A percentile compares a stretch with the other conserved stretches of the same genome.
Evolutionary conservation across 2,888 invertebrate species (phyloP).

Genomic region (Steinernema hermaphroditum): DNA sequence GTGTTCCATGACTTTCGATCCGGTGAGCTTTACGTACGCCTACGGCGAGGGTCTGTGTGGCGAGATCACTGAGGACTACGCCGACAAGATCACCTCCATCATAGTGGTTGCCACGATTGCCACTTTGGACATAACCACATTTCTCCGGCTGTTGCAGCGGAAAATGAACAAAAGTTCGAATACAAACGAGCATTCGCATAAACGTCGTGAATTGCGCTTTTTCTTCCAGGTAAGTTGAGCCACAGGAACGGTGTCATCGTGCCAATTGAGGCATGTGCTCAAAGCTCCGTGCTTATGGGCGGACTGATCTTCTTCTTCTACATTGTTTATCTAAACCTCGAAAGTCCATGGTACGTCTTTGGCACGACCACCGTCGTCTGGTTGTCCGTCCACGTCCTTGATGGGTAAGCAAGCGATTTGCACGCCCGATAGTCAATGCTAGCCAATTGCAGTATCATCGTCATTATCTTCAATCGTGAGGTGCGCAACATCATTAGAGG

Average conservation of each 20-base stretch:
- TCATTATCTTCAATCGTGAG: not conserved
- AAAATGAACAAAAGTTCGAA: not conserved
- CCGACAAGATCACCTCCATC: not conserved
- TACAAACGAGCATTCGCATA: not conserved
- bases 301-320: not conserved
- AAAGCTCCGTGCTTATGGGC: not conserved
- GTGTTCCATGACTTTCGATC: not conserved
- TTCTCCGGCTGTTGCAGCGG: not conserved
- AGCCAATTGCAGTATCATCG: not conserved
- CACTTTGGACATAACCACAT: not conserved
- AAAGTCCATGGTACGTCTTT: not conserved
- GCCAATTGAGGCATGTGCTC: not conserved
- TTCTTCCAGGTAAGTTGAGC: not conserved
- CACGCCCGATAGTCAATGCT: not conserved
- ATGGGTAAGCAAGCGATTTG: slow-evolving; percentile 1
- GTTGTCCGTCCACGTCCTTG: not conserved
- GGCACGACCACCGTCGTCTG: not conserved
- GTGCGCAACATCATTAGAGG: not conserved
- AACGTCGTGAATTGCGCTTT: not conserved
- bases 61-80: not conserved
- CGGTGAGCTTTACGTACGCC: slow-evolving; percentile 4
- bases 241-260: not conserved
- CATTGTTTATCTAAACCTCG: not conserved
- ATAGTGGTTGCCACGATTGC: not conserved
- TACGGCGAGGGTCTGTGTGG: slow-evolving; percentile 1